phyloP scores from a whole-genome alignment of 2,797 vertebrate genomes.

The Valencia hispanica region DNA sequence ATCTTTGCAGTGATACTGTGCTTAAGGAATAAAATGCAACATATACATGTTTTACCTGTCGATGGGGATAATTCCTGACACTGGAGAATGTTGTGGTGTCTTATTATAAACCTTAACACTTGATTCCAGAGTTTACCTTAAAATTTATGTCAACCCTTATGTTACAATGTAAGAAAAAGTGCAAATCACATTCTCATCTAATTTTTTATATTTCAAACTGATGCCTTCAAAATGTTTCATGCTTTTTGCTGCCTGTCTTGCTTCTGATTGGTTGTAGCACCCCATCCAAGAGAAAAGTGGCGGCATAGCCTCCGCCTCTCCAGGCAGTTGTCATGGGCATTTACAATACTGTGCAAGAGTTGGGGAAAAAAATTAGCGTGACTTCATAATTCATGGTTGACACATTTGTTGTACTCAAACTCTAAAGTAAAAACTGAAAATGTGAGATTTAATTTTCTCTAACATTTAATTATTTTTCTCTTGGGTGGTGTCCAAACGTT shows the following conservation, averaged over 20 bases:
- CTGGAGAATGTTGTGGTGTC: conserved; percentile 45
- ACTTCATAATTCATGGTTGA: conserved; percentile 95
- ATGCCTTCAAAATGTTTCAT: conserved; percentile 26
- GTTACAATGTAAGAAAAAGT: conserved; percentile 6
- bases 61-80: conserved; percentile 62
- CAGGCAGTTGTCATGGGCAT: conserved; percentile 82
- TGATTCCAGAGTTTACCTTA: conserved; percentile 49
- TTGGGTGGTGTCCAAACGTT: conserved; percentile 71
- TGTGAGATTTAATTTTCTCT: conserved; percentile 99
- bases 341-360: conserved; percentile 90
- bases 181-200: neutral
- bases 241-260: conserved; percentile 9
- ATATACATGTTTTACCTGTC: conserved; percentile 65
- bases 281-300: conserved; percentile 33
- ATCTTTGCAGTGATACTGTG: conserved; percentile 68
- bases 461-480: conserved; percentile 89
- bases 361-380: conserved; percentile 88
- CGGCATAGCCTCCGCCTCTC: conserved; percentile 26
- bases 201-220: conserved; percentile 28
- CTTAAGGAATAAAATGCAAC: conserved; percentile 70
- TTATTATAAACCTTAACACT: conserved; percentile 52
- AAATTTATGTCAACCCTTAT: conserved; percentile 26
- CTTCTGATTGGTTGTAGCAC: conserved; percentile 55
- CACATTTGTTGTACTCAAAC: conserved; percentile 96
- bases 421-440: conserved; percentile 95